Evolutionary conservation across 2,888 invertebrate genomes (phyloP).

Genomic region (Hyposoter dolosus): DNA sequence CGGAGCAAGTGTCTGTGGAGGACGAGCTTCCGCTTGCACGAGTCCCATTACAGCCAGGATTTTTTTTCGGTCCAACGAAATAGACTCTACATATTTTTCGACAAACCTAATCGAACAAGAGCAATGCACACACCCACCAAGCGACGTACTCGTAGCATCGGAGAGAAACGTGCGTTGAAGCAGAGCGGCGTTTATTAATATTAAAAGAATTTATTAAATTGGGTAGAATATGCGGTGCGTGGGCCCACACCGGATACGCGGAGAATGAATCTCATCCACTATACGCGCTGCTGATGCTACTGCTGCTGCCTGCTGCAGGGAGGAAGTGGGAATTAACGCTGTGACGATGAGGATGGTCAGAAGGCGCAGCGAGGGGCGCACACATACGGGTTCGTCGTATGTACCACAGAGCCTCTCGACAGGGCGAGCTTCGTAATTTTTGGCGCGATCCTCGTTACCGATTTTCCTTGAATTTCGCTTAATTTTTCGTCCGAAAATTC

Average conservation of each 20-base stretch:
- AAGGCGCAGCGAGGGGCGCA: constrained; percentile 2
- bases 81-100: not conserved
- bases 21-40: not conserved
- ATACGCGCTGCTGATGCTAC: constrained; percentile 15
- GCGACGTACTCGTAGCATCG: not conserved
- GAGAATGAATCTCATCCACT: constrained; percentile 84
- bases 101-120: not conserved
- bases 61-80: not conserved
- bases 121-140: not conserved
- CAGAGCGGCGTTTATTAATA: constrained; percentile 74
- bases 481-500: not conserved
- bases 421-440: not conserved
- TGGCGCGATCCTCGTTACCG: not conserved
- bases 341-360: constrained; percentile 68
- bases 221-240: constrained; percentile 83
- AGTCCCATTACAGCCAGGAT: not conserved
- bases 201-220: constrained; percentile 83
- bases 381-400: not conserved
- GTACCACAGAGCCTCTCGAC: not conserved
- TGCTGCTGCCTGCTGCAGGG: constrained; percentile 65
- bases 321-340: constrained; percentile 83
- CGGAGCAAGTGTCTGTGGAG: not conserved
- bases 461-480: not conserved
- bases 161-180: not conserved
- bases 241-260: constrained; percentile 83